Base-by-base conservation (phyloP, 2,888 invertebrate genomes). In the Cephalotes varians region DNA sequence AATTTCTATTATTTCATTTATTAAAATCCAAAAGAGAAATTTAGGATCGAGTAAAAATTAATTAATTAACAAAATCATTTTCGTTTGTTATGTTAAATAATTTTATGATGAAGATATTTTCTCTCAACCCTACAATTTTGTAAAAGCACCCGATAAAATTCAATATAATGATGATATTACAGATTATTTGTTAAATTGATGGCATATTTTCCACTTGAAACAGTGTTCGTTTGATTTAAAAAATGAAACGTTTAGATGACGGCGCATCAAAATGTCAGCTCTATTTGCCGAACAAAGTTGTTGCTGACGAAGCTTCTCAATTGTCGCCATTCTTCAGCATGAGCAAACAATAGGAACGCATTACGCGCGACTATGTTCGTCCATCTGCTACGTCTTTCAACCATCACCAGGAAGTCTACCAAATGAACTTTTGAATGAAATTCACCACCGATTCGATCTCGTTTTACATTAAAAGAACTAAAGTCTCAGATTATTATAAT, bases 301-400 rank as follows among this genome's bases (percentile, higher is more conserved):
- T 47, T 71, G 69, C 65, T 64, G 51, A n/a, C 34, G 51, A 64
- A 54, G 62, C 72, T 54, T 31, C 37, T 65, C 58, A 56, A 74
- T 88, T 88, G 87, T 85, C 85, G 47, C 31, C 40, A 47, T 60
- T 54, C 80, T 86, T 82, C 34, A 40, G 47, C 40, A 60, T 25
- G 51, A 40, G 56, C 81, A 88, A 88, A 85, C 82, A 88, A 80
- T 73, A 82, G 69, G 84, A 85, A 87, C 77, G 73, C 71, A 87
- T 87, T 85, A 88, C 67, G 67, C 25, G 65, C 67, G 82, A 84
- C 80, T 85, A 25, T 86, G 86, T 87, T 82, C 84, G 83, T 85
- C 84, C 88, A 87, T 88, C 87, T 87, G 82, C 73, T 65, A 71
- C 86, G 72, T 82, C 85, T 86, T 82, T 74, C 74, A 72, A 64